phyloP scores from a whole-genome alignment of 2,113 vertebrate species.

The Atherinomorus stipes region DNA sequence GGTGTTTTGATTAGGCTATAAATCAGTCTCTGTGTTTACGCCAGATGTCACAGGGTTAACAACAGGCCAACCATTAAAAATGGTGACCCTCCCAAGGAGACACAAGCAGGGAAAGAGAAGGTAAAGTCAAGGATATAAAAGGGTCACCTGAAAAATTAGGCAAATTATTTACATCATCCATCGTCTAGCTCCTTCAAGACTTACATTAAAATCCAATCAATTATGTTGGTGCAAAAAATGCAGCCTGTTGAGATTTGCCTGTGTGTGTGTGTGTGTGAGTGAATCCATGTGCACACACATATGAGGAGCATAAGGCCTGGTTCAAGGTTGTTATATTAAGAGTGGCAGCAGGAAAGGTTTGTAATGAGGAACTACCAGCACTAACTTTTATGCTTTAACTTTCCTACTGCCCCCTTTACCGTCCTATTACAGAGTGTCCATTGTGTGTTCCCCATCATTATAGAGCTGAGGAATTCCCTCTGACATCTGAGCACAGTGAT shows the following conservation, averaged over 20 bases:
- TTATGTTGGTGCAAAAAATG: slow-evolving; percentile 32
- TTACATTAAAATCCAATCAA: slow-evolving; percentile 65
- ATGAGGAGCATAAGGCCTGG: slow-evolving; percentile 26
- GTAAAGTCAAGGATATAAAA: not conserved
- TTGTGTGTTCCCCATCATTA: slow-evolving; percentile 64
- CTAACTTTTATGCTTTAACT: slow-evolving; percentile 45
- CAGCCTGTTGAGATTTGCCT: slow-evolving; percentile 26
- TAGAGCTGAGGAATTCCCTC: slow-evolving; percentile 59
- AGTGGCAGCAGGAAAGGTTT: slow-evolving; percentile 71
- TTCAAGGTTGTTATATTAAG: slow-evolving; percentile 50
- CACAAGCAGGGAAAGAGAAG: slow-evolving; percentile 1
- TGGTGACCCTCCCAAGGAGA: slow-evolving; percentile 35
- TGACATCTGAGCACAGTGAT: slow-evolving; percentile 65
- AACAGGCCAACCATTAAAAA: slow-evolving; percentile 68
- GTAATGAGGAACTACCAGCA: slow-evolving; percentile 56
- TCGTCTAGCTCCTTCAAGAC: slow-evolving; percentile 55
- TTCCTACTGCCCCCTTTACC: slow-evolving; percentile 43
- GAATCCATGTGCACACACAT: slow-evolving; percentile 32
- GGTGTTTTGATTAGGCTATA: slow-evolving; percentile 67
- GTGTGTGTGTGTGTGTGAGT: slow-evolving; percentile 14
- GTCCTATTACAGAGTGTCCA: slow-evolving; percentile 63
- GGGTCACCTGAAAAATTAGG: slow-evolving; percentile 21
- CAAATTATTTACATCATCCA: slow-evolving; percentile 55
- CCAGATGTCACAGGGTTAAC: slow-evolving; percentile 77
- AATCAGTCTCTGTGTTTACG: slow-evolving; percentile 64